Evolutionary conservation across 1,140 invertebrate genomes (phyloP), one percentile per base, ranked within the genome.

Genomic region (Pseudomyrmex gracilis): DNA sequence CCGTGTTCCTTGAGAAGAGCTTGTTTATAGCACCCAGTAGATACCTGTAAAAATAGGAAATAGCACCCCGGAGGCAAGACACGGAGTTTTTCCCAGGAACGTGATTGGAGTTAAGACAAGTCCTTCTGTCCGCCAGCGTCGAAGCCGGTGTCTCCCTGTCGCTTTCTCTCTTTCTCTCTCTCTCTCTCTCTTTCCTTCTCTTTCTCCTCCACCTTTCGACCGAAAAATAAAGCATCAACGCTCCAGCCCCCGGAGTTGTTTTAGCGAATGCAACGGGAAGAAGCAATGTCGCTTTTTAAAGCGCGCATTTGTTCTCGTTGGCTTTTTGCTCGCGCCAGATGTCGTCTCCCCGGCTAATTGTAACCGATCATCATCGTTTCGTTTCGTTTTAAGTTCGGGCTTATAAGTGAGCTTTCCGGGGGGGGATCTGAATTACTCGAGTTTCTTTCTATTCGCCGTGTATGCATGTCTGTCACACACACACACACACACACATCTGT

Each of bases 1-100:
- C 73, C 73, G 66, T 5, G 34, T 34, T 63, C 53, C 71, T 73
- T 73, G 49, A 73, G n/a, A 49, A 24, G 24, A 68, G 82, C 77
- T 85, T 87, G 87, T 88, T 88, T 83, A 85, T 87, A 76, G 86
- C 67, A 85, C 66, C 86, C 83, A 15, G 74, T 88, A 86, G 87
- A 89, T 85, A 86, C 53, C 76, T 34, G 84, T 82, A 84, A 88
- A 34, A 86, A 88, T 84, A 80, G 84, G 74, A 86, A 89, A 89
- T 88, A 84, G 84, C 68, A 82, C 87, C 66, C 87, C 9, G 51
- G 84, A 43, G 87, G 67, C 64, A 55, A 60, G 55, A 78, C 34
- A 34, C 45, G 66, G 61, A 76, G 57, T 89, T 86, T 88, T 88
- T 73, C 84, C 67, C 22, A 34, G 43, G 77, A 34, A 82, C 84